Evolutionary conservation across 2,888 invertebrate species (phyloP), one percentile per base, ranked within the genome.

Genomic region (Cerastis leucographa): DNA sequence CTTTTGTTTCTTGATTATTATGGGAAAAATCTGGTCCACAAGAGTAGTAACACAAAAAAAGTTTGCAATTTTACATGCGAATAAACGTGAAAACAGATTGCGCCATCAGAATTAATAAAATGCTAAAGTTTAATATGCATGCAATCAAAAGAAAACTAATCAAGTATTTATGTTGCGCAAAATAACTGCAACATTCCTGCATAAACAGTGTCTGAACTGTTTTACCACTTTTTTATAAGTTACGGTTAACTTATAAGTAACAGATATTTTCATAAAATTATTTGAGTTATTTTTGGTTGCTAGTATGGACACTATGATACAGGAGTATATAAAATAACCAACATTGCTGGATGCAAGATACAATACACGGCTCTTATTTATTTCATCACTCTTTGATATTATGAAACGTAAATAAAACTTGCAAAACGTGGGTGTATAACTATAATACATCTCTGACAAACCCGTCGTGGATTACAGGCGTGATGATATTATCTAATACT

Each of bases 141-240:
- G 25, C 78, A 78, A 44, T 44, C 1, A 11, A 66, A 40, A 54
- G 4, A 17, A 67, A 75, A 40, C 25, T 25, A 51, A 77, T 75
- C 42, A 67, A 46, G 14, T 68, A 29, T 17, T 19, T 44, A 29
- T 46, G 14, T 56, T 67, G 35, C 49, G 19, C 35, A 14, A 29
- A 25, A 49, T 11, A 35, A 74, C 12, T 42, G 29, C 19, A 19
- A 42, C 49, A 35, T 42, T 29, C 29, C 22, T 17, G 17, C 17
- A 25, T 40, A 14, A 5, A 40, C 22, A 51, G 22, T 67, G 8
- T 22, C 14, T 1, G 12, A 1, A 11, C 11, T n/a, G 9, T 68
- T 35, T 5, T 51, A 51, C 14, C 11, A 59, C 11, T 17, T 22
- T 22, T 22, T 46, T n/a, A 17, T 49, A 14, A n/a, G 9, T 19